Base-by-base conservation (phyloP, 1,140 invertebrate genomes). In the Marisa cornuarietis region DNA sequence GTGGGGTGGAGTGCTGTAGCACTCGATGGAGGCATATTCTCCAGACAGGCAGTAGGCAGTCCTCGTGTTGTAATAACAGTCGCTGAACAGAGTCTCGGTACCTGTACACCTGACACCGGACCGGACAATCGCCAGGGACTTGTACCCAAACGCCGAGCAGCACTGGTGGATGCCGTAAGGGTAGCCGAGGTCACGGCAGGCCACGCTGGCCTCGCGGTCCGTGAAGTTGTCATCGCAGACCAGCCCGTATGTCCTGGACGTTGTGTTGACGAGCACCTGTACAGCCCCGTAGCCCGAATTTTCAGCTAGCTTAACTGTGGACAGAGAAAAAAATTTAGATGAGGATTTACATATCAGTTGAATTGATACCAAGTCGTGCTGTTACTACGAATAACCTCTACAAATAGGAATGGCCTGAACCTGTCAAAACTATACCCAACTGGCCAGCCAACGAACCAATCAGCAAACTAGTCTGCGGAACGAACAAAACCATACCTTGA, bases 11-110 rank as follows among this genome's bases (percentile, higher is more conserved):
- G 18, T 51, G n/a, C 73, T 71, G 72, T 83, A 83, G 78, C 87
- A 88, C 52, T 83, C 83, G 10, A 86, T 85, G 5, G 86, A 87
- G 20, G 87, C 84, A 75, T 88, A 88, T 1, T 75, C 11, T 61
- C 52, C 14, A 13, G 68, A 66, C 14, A 71, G 74, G 58, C 79
- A 83, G 13, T 73, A 65, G 79, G n/a, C n/a, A n/a, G 84, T 85
- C n/a, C 82, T 82, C 13, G 79, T 72, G n/a, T 61, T 73, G 73
- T 75, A 75, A 16, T 82, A 54, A 76, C 87, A 87, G 22, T 85
- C 79, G 9, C 76, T 54, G 1, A 86, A 71, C 52, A 71, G 79
- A 9, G 54, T 77, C 62, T 86, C 86, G 14, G 76, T 52, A 16
- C 85, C 85, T 14, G 74, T 78, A 80, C 86, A 87, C n/a, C 77